A percentile compares a stretch with the other conserved stretches of the same genome.
These are phyloP conservation scores for Trimorus sp. DNA, from an alignment of 2,888 invertebrate species.

Conservation along the genomic window DNA sequence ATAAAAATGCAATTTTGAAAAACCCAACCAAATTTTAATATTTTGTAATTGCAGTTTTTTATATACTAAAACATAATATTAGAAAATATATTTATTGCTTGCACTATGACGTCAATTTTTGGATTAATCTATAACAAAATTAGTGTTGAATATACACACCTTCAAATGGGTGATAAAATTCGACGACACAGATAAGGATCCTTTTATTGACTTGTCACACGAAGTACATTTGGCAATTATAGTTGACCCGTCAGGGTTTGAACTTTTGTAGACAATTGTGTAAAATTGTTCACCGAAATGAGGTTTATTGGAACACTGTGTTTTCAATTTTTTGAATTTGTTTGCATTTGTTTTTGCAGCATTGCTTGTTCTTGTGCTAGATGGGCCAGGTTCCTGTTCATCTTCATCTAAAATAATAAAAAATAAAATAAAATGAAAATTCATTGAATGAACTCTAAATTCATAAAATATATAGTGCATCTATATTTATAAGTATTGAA, in stretches of 20 bases:
- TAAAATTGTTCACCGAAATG: slow-evolving; percentile 9
- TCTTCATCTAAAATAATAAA: too few species aligned
- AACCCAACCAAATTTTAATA: too few species aligned
- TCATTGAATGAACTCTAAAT: too few species aligned
- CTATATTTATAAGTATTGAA: too few species aligned
- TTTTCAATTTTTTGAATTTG: background rate
- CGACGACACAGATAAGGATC: background rate
- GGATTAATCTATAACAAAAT: too few species aligned
- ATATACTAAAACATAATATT: too few species aligned
- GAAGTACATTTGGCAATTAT: slow-evolving; percentile 8
- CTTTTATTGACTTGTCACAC: slow-evolving; percentile 4
- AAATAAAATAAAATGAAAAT: background rate
- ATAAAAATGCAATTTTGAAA: too few species aligned
- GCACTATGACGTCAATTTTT: too few species aligned
- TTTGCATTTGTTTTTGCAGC: too few species aligned
- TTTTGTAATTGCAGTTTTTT: too few species aligned
- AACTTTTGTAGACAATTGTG: background rate
- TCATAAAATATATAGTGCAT: too few species aligned
- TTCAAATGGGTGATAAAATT: slow-evolving; percentile 20
- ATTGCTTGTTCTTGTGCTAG: background rate
- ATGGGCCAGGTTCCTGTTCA: background rate
- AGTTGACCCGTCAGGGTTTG: background rate
- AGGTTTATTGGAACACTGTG: background rate
- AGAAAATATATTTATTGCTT: too few species aligned
- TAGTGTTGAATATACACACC: background rate